These are phyloP conservation scores for Silvanus unidentatus DNA, from an alignment of 2,888 invertebrate genomes.

Conservation along the genomic window DNA sequence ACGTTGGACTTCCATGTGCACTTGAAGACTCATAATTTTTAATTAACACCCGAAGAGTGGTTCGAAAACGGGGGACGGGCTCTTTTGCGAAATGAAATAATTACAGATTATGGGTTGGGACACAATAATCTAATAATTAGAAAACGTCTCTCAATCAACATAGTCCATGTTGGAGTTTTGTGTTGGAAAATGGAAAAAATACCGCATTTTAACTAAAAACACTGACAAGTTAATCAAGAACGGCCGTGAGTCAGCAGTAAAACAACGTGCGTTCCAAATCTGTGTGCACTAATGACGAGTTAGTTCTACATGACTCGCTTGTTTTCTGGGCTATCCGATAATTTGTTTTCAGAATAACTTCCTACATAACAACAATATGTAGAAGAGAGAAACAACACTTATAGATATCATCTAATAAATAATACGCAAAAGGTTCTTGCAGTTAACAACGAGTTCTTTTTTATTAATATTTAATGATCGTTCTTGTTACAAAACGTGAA, in stretches of 20 bases:
- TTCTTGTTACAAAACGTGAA: too few species aligned
- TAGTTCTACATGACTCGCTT: conserved; percentile 35
- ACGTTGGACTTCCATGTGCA: too few species aligned
- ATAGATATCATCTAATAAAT: conserved; percentile 7
- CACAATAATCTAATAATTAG: conserved; percentile 35
- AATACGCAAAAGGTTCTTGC: too few species aligned
- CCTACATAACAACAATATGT: not conserved
- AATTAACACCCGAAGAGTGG: too few species aligned
- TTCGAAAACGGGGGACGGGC: too few species aligned
- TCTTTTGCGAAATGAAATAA: too few species aligned
- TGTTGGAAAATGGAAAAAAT: conserved; percentile 33
- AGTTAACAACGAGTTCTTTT: not conserved
- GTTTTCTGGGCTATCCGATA: conserved; percentile 26
- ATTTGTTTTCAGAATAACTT: conserved; percentile 26
- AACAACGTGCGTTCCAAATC: conserved; percentile 43
- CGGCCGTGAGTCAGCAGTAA: conserved; percentile 38
- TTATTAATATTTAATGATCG: not conserved
- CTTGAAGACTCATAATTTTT: too few species aligned
- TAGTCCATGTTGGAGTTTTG: conserved; percentile 21
- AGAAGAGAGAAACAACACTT: not conserved
- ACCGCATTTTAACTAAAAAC: conserved; percentile 43
- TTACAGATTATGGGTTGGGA: too few species aligned
- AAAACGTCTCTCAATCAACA: conserved; percentile 18
- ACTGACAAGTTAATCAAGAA: conserved; percentile 46
- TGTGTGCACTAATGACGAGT: conserved; percentile 40